Percentiles rank a stretch among this genome's conserved stretches.
These are phyloP conservation scores for Ericerus pela DNA, from an alignment of 1,140 invertebrate genomes.

Conservation along the genomic window DNA sequence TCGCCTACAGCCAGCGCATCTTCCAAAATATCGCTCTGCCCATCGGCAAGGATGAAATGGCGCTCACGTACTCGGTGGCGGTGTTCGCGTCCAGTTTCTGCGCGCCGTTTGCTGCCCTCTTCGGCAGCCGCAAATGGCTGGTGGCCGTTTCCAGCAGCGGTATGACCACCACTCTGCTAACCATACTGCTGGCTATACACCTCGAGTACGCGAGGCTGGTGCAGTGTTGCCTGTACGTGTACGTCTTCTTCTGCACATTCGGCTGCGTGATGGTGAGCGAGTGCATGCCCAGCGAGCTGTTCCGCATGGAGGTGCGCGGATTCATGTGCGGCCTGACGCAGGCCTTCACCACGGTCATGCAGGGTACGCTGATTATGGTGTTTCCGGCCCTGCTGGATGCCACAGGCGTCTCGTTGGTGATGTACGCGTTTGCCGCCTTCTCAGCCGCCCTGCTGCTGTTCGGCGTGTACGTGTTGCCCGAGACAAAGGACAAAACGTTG, in stretches of 20 bases:
- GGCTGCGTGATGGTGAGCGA: neutral
- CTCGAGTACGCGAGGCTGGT: neutral
- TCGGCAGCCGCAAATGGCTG: neutral
- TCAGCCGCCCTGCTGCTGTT: neutral
- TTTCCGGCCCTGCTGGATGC: neutral
- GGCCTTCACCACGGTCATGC: neutral
- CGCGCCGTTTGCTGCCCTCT: neutral
- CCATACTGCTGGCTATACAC: neutral
- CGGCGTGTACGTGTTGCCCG: neutral
- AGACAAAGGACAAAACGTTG: constrained; percentile 2
- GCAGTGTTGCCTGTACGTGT: neutral
- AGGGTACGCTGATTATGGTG: neutral
- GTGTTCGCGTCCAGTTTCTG: neutral
- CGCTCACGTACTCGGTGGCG: neutral
- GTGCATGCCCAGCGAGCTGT: constrained; percentile 2
- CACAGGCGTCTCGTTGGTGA: neutral
- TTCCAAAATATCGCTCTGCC: neutral
- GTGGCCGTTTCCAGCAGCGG: neutral
- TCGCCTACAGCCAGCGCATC: neutral
- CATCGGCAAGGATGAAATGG: neutral
- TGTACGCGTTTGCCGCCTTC: neutral
- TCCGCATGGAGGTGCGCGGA: neutral
- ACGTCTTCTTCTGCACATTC: neutral
- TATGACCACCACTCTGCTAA: neutral
- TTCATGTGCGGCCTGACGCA: constrained; percentile 1